phyloP scores from a whole-genome alignment of 2,113 vertebrate genomes.

The Cinclus cinclus region DNA sequence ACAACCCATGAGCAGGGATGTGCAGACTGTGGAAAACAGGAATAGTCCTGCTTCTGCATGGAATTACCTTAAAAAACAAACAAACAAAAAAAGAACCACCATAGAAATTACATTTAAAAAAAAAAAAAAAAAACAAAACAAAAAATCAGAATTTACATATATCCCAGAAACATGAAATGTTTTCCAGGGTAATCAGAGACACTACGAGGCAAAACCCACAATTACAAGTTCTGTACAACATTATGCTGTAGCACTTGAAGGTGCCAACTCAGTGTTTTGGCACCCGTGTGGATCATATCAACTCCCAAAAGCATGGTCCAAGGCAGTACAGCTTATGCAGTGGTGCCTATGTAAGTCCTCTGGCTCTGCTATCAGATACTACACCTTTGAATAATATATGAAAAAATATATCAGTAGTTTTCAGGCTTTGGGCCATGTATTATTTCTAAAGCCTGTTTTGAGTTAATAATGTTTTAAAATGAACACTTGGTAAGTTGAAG shows the following conservation, averaged over 20 bases:
- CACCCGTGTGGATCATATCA: background rate
- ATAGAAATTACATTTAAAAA: background rate
- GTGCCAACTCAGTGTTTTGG: background rate
- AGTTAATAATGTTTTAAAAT: background rate
- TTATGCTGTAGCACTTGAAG: background rate
- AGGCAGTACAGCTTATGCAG: background rate
- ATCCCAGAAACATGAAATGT: background rate
- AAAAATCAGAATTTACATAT: background rate
- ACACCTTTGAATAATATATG: background rate
- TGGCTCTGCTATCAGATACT: background rate
- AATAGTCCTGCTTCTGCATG: background rate
- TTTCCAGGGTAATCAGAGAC: background rate
- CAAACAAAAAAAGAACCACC: background rate
- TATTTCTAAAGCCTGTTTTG: background rate
- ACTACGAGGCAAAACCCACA: background rate
- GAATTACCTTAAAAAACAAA: background rate
- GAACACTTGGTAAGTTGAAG: background rate
- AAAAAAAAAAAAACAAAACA: background rate
- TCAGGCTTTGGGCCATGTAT: background rate
- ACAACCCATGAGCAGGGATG: background rate
- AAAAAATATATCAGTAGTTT: background rate
- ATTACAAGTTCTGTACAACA: background rate
- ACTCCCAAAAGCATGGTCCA: background rate
- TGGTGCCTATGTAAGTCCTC: background rate
- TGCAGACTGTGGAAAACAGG: background rate